Percentiles rank a stretch among this genome's conserved stretches.
Conservation (phyloP, 2,113 vertebrate species). For the Crocuta crocuta region DNA sequence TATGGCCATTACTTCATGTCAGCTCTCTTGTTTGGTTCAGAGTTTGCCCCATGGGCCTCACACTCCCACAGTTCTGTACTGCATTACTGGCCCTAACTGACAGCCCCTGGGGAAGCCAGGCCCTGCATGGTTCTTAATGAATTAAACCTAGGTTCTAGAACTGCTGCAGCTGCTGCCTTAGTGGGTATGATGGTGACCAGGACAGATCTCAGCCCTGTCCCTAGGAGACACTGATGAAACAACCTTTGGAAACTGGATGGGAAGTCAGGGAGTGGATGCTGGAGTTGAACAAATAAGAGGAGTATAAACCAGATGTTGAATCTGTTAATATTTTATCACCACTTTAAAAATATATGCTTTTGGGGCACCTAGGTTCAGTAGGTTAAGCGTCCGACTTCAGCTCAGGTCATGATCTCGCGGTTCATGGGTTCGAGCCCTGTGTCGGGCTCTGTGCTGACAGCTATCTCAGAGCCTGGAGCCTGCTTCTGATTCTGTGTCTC, state of each 20-base stretch:
- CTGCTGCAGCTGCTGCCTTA: not conserved
- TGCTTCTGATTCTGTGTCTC: too few relatives aligned
- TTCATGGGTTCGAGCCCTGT: too few relatives aligned
- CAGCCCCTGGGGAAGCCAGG: not conserved
- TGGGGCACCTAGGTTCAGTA: too few relatives aligned
- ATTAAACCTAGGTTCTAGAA: not conserved
- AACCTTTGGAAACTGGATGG: not conserved
- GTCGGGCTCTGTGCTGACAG: too few relatives aligned
- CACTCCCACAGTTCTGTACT: not conserved
- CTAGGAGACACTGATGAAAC: not conserved
- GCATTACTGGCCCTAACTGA: not conserved
- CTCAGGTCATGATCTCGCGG: too few relatives aligned
- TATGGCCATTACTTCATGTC: not conserved
- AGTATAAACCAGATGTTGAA: not conserved
- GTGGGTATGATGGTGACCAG: not conserved
- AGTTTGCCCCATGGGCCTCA: not conserved
- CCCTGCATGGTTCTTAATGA: not conserved
- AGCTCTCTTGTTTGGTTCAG: not conserved
- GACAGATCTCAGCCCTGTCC: not conserved
- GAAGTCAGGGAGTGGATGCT: rapidly evolving
- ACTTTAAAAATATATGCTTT: not conserved
- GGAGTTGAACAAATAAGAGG: not conserved
- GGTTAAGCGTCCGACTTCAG: too few relatives aligned
- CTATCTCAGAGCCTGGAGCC: too few relatives aligned
- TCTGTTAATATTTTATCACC: not conserved